phyloP scores from a whole-genome alignment of 1,140 invertebrate genomes.

The Camponotus vicinus region DNA sequence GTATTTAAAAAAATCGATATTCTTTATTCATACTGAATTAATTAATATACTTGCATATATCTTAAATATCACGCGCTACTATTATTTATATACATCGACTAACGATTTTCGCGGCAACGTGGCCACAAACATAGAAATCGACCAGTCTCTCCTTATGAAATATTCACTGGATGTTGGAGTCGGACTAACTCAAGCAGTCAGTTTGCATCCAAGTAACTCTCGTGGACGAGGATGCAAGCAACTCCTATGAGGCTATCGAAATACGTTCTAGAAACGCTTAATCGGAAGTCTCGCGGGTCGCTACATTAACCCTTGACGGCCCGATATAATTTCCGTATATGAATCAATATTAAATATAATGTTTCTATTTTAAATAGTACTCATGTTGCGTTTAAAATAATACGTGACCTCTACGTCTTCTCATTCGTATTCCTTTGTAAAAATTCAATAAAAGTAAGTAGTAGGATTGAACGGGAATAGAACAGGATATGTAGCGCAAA shows the following conservation, averaged over 20 bases:
- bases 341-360: constrained; percentile 38
- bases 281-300: constrained; percentile 14
- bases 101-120: constrained; percentile 55
- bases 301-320: neutral
- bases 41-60: neutral
- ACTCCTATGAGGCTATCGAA: constrained; percentile 29
- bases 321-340: constrained; percentile 14
- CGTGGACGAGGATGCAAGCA: constrained; percentile 10
- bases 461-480: neutral
- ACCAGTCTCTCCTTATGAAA: constrained; percentile 63
- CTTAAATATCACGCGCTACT: neutral
- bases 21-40: neutral
- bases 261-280: constrained; percentile 43
- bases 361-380: constrained; percentile 17
- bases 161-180: constrained; percentile 69
- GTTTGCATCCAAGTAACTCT: constrained; percentile 46
- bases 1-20: neutral
- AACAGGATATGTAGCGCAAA: neutral
- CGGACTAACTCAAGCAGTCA: constrained; percentile 46
- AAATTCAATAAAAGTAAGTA: neutral
- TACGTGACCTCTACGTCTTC: neutral
- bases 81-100: constrained; percentile 58
- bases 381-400: neutral
- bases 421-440: neutral
- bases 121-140: constrained; percentile 65